Evolutionary conservation across 2,888 invertebrate species (phyloP), one percentile per base, ranked within the genome.

Genomic region (Pristionchus arcanus): DNA sequence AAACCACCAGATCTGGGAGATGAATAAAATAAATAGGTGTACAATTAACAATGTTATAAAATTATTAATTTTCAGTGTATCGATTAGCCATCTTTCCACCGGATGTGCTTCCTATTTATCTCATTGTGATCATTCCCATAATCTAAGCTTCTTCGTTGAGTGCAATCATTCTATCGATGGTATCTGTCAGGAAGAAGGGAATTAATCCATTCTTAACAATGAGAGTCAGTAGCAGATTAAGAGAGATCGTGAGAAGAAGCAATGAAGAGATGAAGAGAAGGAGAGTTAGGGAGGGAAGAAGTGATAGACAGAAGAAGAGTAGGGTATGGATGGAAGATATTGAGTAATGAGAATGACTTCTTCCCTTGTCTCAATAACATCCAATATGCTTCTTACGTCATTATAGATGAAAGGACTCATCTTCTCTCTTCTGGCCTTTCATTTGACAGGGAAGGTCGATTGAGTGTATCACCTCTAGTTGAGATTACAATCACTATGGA

Each of bases 371-470:
- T 77, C 34, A n/a, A 74, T 74, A 19, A 2, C n/a, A 31, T 77
- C 77, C 77, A 42, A 77, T 77, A 37, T n/a, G 77, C 77, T 42
- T 42, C 42, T 77, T 77, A 77, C 77, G 77, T 77, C 37, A 77
- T 31, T 21, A 21, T 34, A 42, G 77, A 77, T 77, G 25, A 77
- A 77, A 77, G 77, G 77, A 49, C 21, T 25, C 25, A 25, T n/a
- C 21, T 21, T 71, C 71, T 21, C 31, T 21, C 34, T 42, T 77
- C 77, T 77, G 77, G 77, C 42, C 77, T 77, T 34, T 77, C 37
- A 34, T 25, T 77, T 77, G 77, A 77, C 77, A 77, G 42, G 7
- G 77, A 77, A 77, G 77, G 77, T 77, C 77, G 77, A 77, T 49
- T 21, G 71, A 31, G 71, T 34, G 31, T 71, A 71, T 71, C 71